Percentiles rank a stretch among this genome's conserved stretches.
These are phyloP conservation scores for Lithophane ornitopus DNA, from an alignment of 2,888 invertebrate genomes.

Conservation along the genomic window DNA sequence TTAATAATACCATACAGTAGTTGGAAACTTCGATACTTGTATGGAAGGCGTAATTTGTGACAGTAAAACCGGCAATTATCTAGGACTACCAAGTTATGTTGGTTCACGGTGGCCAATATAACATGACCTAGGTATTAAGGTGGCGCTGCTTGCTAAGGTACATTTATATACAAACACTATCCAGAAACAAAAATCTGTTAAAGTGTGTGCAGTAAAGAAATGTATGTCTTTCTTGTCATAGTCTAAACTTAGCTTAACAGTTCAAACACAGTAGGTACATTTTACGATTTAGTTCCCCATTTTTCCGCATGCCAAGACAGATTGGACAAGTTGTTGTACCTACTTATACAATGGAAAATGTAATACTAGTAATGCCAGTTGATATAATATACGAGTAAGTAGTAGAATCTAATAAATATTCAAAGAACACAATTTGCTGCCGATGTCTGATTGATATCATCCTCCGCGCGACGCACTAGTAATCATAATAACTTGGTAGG, in stretches of 20 bases:
- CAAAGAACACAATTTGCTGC: constrained; percentile 68
- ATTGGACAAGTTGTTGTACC: not conserved
- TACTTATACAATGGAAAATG: constrained; percentile 15
- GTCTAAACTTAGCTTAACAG: too few relatives aligned
- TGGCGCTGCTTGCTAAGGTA: not conserved
- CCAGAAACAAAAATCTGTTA: too few relatives aligned
- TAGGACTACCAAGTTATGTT: constrained; percentile 19
- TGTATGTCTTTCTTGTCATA: too few relatives aligned
- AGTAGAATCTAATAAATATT: constrained; percentile 68
- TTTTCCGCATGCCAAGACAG: not conserved
- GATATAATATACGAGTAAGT: not conserved
- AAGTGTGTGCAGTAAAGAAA: too few relatives aligned
- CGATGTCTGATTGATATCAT: constrained; percentile 80
- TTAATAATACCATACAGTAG: constrained; percentile 29
- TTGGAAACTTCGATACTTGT: constrained; percentile 35
- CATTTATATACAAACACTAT: too few relatives aligned
- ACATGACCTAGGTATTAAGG: not conserved
- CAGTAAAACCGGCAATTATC: constrained; percentile 45
- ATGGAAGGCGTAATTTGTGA: constrained; percentile 44
- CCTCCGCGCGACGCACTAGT: constrained; percentile 65
- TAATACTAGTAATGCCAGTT: constrained; percentile 16
- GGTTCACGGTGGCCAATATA: not conserved
- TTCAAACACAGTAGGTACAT: not conserved
- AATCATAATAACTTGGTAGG: constrained; percentile 46
- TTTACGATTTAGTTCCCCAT: not conserved